phyloP scores from a whole-genome alignment of 2,888 invertebrate species.

The Dione vanillae region DNA sequence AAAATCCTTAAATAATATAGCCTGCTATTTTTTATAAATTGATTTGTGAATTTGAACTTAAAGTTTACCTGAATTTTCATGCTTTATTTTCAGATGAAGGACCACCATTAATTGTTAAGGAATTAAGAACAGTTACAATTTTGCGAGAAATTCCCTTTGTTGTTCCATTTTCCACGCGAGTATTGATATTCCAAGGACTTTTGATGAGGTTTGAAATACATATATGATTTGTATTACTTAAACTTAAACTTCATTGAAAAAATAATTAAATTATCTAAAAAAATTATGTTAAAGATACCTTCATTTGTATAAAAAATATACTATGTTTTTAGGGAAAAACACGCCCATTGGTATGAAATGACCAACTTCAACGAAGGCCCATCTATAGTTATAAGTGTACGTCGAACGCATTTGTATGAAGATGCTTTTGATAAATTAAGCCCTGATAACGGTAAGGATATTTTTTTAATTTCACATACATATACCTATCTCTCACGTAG shows the following conservation, averaged over 20 bases:
- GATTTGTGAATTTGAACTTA: neutral
- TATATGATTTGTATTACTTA: too few relatives aligned
- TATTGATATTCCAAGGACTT: conserved; percentile 92
- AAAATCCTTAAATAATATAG: too few relatives aligned
- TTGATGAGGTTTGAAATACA: conserved; percentile 66
- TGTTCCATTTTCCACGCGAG: conserved; percentile 95
- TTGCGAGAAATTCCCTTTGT: conserved; percentile 97
- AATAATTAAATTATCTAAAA: too few relatives aligned
- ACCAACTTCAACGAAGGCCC: conserved; percentile 91
- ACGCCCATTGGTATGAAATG: conserved; percentile 89
- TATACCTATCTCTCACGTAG: too few relatives aligned
- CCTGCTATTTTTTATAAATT: too few relatives aligned
- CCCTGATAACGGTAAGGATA: conserved; percentile 90
- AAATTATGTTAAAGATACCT: neutral
- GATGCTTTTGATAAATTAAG: conserved; percentile 98
- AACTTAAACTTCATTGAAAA: too few relatives aligned
- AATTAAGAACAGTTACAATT: conserved; percentile 93
- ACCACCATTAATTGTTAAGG: conserved; percentile 93
- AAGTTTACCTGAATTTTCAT: neutral
- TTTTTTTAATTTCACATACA: too few relatives aligned
- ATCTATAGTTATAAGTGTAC: conserved; percentile 89
- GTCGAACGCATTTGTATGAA: conserved; percentile 97
- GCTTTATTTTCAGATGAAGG: conserved; percentile 86
- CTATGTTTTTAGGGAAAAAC: conserved; percentile 82
- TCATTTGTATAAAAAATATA: too few relatives aligned